A percentile compares a stretch with the other conserved stretches of the same genome.
phyloP scores from a whole-genome alignment of 1,140 invertebrate species.

The Fopius arisanus region DNA sequence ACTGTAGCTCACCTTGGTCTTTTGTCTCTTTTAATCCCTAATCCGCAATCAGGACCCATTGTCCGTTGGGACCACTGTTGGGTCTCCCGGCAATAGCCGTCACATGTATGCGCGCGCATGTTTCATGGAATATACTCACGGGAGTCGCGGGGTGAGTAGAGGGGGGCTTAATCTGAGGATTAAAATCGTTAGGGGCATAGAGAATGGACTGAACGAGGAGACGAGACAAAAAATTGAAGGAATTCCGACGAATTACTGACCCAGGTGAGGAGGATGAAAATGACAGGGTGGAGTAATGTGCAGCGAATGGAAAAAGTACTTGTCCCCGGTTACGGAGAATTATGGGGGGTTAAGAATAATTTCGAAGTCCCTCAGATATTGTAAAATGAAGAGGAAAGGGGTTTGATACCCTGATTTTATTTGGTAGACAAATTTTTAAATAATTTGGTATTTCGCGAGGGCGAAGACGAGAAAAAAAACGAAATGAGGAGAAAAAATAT shows the following conservation, averaged over 20 bases:
- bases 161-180: constrained; percentile 39
- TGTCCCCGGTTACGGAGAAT: too few species aligned
- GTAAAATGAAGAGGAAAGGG: too few species aligned
- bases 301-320: too few species aligned
- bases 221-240: constrained; percentile 21
- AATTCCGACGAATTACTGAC: constrained; percentile 8
- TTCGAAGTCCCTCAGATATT: too few species aligned
- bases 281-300: not conserved
- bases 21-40: constrained; percentile 54
- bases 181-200: constrained; percentile 38
- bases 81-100: constrained; percentile 20
- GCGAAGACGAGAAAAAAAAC: not conserved
- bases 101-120: constrained; percentile 39
- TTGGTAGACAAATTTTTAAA: too few species aligned
- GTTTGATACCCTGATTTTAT: too few species aligned
- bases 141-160: constrained; percentile 14
- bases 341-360: too few species aligned
- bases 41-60: constrained; percentile 54
- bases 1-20: constrained; percentile 38
- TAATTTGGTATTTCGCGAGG: too few species aligned
- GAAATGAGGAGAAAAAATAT: constrained; percentile 25
- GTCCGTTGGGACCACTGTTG: constrained; percentile 14
- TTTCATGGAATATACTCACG: constrained; percentile 21
- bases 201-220: constrained; percentile 22
- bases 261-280: not conserved